Evolutionary conservation across 2,888 invertebrate genomes (phyloP).

Genomic region (Mallateleia sp.): DNA sequence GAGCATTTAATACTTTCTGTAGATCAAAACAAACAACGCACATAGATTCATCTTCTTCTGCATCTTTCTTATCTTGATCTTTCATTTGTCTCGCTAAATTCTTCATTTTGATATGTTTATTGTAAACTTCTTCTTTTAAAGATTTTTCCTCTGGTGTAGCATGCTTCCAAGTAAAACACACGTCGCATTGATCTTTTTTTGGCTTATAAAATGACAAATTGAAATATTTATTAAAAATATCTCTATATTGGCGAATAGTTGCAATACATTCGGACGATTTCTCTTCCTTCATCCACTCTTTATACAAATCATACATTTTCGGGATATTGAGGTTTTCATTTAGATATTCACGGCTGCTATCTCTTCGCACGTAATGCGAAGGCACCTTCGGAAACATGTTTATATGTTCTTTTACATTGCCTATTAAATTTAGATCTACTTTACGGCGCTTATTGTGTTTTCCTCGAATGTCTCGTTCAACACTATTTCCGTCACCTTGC

Average conservation of each 20-base stretch:
- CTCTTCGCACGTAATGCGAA: constrained; percentile 40
- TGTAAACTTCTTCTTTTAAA: constrained; percentile 56
- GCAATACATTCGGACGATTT: no score
- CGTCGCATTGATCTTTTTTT: constrained; percentile 56
- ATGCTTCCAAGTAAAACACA: background rate
- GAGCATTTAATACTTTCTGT: constrained; percentile 24
- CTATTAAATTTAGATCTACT: no score
- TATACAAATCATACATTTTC: constrained; percentile 46
- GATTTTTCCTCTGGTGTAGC: background rate
- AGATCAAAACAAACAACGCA: constrained; percentile 35
- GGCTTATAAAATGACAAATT: constrained; percentile 24
- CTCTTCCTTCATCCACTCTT: constrained; percentile 32
- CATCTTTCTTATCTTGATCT: constrained; percentile 75
- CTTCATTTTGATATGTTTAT: constrained; percentile 79
- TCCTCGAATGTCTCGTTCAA: constrained; percentile 4
- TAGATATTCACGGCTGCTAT: constrained; percentile 11
- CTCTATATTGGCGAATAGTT: constrained; percentile 41
- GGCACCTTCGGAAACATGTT: constrained; percentile 46
- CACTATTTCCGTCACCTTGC: constrained; percentile 1
- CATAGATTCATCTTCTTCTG: constrained; percentile 27
- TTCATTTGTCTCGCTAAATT: constrained; percentile 76
- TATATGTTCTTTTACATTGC: constrained; percentile 49
- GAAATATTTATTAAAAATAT: constrained; percentile 38
- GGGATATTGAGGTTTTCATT: constrained; percentile 13
- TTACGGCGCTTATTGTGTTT: no score